Evolutionary conservation across 1,140 invertebrate genomes (phyloP).

Genomic region (Dermatophagoides farinae): DNA sequence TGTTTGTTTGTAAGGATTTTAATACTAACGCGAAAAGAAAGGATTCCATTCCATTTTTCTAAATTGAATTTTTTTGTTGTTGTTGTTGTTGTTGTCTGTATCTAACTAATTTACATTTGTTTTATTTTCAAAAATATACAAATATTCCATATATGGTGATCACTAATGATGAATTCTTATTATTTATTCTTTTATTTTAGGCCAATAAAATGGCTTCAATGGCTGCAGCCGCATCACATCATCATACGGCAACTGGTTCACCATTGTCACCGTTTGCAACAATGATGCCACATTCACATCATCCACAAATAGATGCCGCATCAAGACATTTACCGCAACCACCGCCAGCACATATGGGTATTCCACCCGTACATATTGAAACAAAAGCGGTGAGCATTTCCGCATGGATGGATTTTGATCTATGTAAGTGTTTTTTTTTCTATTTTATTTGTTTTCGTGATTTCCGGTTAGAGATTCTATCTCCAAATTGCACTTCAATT

Average conservation of each 20-base stretch:
- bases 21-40: too few relatives aligned
- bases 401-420: neutral
- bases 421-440: neutral
- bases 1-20: too few relatives aligned
- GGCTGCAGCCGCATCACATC: neutral
- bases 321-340: slow-evolving; percentile 65
- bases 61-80: too few relatives aligned
- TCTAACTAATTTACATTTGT: too few relatives aligned
- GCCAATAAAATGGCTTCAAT: neutral
- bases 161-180: neutral
- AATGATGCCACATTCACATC: too few relatives aligned
- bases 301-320: slow-evolving; percentile 34
- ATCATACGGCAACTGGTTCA: too few relatives aligned
- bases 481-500: too few relatives aligned
- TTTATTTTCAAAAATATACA: neutral
- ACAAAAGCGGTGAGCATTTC: neutral
- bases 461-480: too few relatives aligned
- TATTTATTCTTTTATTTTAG: neutral
- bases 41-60: too few relatives aligned
- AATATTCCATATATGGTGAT: neutral
- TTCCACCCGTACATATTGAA: slow-evolving; percentile 24
- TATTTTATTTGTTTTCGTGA: neutral
- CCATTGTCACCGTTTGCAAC: too few relatives aligned
- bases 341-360: slow-evolving; percentile 89
- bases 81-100: too few relatives aligned